Evolutionary conservation across 1,140 invertebrate species (phyloP), one percentile per base, ranked within the genome.

Genomic region (Philotrypesis tridentata): DNA sequence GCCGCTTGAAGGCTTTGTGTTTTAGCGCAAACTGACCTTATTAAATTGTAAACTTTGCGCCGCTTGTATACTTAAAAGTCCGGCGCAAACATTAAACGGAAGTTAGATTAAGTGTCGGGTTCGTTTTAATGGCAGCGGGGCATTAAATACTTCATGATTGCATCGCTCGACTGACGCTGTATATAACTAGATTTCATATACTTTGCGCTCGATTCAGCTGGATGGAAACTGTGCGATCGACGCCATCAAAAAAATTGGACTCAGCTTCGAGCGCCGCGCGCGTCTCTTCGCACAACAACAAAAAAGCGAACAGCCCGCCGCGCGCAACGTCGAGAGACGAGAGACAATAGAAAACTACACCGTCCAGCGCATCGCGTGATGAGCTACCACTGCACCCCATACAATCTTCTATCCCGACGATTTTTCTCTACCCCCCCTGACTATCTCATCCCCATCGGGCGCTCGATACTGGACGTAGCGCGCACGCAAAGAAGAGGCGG

Each of bases 1-100:
- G 23, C n/a, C n/a, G 63, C 25, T 77, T 71, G 37, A 71, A 71
- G n/a, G 68, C 68, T 71, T 71, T 23, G 37, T 40, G 33, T 71
- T 71, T 43, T 8, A 43, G 68, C 68, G 33, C 23, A 71, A 71
- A 43, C n/a, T 40, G 68, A 40, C 68, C 37, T 71, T 71, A 71
- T 71, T 71, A 71, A 71, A 71, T 71, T 40, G 43, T 40, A 21
- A 71, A 71, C 21, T 71, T 71, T 71, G 33, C 31, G 14, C 43
- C 37, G 33, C 68, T 71, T 71, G 37, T 31, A 71, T 23, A 9
- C 25, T 11, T 23, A 71, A 33, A 71, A 33, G 67, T 29, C 17
- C 67, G 27, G 61, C 25, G 27, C 61, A 65, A 65, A 65, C 23
- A 65, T 65, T 14, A 65, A 65, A 65, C 7, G 61, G 14, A 65